Evolutionary conservation across 2,888 invertebrate species (phyloP).

Genomic region (Archaeoteleia sp.): DNA sequence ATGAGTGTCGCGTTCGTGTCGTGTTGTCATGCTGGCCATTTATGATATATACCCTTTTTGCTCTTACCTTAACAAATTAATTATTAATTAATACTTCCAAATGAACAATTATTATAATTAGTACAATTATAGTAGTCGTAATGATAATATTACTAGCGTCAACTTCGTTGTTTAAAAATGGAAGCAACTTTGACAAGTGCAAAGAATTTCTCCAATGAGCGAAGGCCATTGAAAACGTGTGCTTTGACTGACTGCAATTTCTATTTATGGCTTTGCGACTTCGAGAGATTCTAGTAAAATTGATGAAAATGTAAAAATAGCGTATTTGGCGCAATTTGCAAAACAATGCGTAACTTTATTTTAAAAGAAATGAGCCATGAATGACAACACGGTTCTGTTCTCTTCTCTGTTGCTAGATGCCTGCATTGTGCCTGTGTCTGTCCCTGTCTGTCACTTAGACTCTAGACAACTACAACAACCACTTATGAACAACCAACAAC

Average conservation of each 20-base stretch:
- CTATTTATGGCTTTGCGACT: too few relatives aligned
- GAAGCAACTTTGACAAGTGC: too few relatives aligned
- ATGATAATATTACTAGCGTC: too few relatives aligned
- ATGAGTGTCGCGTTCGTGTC: slow-evolving; percentile 75
- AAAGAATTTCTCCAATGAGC: too few relatives aligned
- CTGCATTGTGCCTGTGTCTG: slow-evolving; percentile 80
- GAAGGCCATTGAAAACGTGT: not conserved
- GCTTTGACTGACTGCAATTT: too few relatives aligned
- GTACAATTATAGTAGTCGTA: too few relatives aligned
- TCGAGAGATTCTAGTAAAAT: too few relatives aligned
- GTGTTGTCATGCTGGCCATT: slow-evolving; percentile 76
- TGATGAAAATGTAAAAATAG: slow-evolving; percentile 8
- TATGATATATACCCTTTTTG: slow-evolving; percentile 43
- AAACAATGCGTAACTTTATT: slow-evolving; percentile 21
- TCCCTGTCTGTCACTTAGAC: slow-evolving; percentile 76
- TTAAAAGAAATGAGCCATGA: slow-evolving; percentile 69
- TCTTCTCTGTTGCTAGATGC: slow-evolving; percentile 96
- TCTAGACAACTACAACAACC: slow-evolving; percentile 74
- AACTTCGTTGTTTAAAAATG: too few relatives aligned
- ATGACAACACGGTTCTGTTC: slow-evolving; percentile 76
- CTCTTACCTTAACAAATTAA: too few relatives aligned
- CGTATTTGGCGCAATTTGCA: slow-evolving; percentile 51
- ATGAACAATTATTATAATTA: not conserved
- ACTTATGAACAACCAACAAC: slow-evolving; percentile 71
- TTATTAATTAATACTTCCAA: too few relatives aligned